Base-by-base conservation (phyloP, 2,113 vertebrate species). In the Pygoscelis antarcticus region DNA sequence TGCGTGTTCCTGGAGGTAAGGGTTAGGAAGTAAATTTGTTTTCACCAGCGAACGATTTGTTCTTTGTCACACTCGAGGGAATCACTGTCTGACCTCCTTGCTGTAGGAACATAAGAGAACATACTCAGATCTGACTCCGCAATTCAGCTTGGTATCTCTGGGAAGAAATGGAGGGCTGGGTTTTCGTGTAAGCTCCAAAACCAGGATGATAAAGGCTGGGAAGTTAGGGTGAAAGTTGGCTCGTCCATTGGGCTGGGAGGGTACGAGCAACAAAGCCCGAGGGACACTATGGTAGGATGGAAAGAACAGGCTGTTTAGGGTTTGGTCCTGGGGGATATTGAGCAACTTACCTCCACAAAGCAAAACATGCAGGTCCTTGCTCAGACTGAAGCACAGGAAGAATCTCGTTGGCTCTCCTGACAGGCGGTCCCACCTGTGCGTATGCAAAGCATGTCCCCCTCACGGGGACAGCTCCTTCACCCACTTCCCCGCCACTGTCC, bases 261-360 rank as follows among this genome's bases (percentile, higher is more conserved):
- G 3, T 13, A 3, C 0, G 4, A 84, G 23, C 8, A 23, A 32
- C 13, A 4, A 6, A 6, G 27, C 34, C 34, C 3, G 12, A 20
- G 83, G 51, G 54, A 13, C 16, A 2, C 30, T 4, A 2, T 1
- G 36, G 40, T 16, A 5, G 13, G 20, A 16, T 7, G 89, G 66
- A 23, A 18, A 32, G 49, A 54, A 46, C 44, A 14, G 38, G 26
- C 52, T 26, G 51, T 1, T 11, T 7, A 16, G 21, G 21, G 5
- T 46, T 76, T 20, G 62, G 6, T 66, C 54, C 55, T 3, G 75
- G 66, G 61, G 34, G 75, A 9, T 8, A 22, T 49, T 0, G 44
- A 83, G 61, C 79, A 13, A 10, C 49, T 25, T 36, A 17, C 2
- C 8, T 15, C n/a, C 61, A 4, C 22, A 7, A 11, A 60, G 44